Evolutionary conservation across 1,140 invertebrate genomes (phyloP).

Genomic region (Leguminivora glycinivorella): DNA sequence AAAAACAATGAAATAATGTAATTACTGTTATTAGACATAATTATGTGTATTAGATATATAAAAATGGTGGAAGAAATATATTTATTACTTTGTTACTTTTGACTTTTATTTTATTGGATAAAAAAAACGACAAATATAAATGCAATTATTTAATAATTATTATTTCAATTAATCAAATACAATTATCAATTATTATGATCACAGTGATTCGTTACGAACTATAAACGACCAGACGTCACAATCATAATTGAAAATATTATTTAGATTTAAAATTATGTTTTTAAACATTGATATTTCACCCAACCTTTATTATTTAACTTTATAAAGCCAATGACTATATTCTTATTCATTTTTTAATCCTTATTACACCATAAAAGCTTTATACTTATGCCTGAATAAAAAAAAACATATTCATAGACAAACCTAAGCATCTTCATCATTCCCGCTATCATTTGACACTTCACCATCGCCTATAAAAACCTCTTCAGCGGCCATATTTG

Average conservation of each 20-base stretch:
- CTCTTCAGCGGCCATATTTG: slow-evolving; percentile 56
- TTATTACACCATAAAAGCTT: neutral
- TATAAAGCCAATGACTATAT: too few relatives aligned
- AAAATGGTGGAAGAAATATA: neutral
- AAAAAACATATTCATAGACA: neutral
- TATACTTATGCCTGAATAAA: neutral
- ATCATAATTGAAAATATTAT: neutral
- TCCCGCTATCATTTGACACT: slow-evolving; percentile 66
- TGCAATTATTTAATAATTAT: slow-evolving; percentile 7
- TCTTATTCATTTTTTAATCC: too few relatives aligned
- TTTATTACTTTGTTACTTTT: neutral
- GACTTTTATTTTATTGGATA: neutral
- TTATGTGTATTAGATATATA: neutral
- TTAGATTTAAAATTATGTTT: neutral
- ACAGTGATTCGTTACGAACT: neutral
- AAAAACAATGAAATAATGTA: neutral
- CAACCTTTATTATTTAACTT: too few relatives aligned
- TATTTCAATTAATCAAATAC: slow-evolving; percentile 1
- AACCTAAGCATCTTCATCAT: slow-evolving; percentile 59
- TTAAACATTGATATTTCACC: too few relatives aligned
- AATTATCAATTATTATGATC: neutral
- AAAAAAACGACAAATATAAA: neutral
- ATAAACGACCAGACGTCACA: neutral
- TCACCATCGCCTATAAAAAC: slow-evolving; percentile 67
- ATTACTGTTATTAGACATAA: too few relatives aligned